Base-by-base conservation (phyloP, 2,888 invertebrate species). In the Pyrrhia umbra region DNA sequence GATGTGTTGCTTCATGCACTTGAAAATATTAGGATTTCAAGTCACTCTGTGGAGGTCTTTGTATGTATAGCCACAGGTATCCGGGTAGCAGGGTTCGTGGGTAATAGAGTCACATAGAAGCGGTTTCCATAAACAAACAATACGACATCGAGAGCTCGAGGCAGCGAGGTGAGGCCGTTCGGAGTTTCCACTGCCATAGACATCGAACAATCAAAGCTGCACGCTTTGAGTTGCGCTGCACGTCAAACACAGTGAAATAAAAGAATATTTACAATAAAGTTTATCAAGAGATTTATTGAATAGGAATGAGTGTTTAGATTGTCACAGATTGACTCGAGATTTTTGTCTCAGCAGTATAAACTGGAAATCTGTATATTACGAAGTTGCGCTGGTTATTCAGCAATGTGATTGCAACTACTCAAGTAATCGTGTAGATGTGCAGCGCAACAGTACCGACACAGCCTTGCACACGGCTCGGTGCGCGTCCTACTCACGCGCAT, bases 401-500 rank as follows among this genome's bases (percentile, higher is more conserved):
- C 18, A 18, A 55, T 40, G 20, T 70, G 42, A 15, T 25, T 43
- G 47, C 15, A 43, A n/a, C 13, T 15, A 43, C 18, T 51, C 13
- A 42, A 10, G 13, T 34, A 34, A 51, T n/a, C n/a, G 51, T 75
- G 75, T 81, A 83, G 88, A 90, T 92, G 93, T 90, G 91, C 92
- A 93, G 87, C 89, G 90, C 90, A 91, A 90, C 89, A 80, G 75
- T 82, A 84, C 83, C 81, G 86, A 86, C 85, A 90, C 79, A 76
- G 79, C 87, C 83, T 76, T 83, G 69, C 37, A 68, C 74, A 69
- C 75, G 76, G 74, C 75, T 77, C 71, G 77, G 79, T 82, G 88
- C 90, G 91, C 90, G 87, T 6, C 23, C 66, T 96, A 97, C 97
- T 97, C 97, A 98, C 98, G 96, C 97, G 97, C 98, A 98, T 98